phyloP scores from a whole-genome alignment of 2,113 vertebrate species.

The Vulpes vulpes region DNA sequence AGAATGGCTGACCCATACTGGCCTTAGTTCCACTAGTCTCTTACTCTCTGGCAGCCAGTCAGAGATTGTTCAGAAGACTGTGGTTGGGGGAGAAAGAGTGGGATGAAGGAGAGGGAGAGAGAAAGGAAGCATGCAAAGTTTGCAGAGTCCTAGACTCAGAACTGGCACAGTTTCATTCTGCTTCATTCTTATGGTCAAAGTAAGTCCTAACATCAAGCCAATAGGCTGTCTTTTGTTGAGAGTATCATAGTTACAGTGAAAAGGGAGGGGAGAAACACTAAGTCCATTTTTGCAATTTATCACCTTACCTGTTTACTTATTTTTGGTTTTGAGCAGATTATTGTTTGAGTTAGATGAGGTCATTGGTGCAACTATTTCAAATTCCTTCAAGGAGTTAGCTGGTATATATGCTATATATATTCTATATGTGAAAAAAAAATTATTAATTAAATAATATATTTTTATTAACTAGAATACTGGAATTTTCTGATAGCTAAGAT shows the following conservation, averaged over 20 bases:
- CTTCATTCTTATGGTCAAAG: not conserved
- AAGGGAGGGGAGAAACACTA: not conserved
- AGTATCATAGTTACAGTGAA: not conserved
- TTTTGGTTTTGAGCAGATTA: not conserved
- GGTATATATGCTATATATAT: constrained; percentile 20
- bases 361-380: constrained; percentile 37
- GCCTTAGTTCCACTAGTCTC: not conserved
- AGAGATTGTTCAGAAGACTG: not conserved
- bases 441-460: constrained; percentile 14
- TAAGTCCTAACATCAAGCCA: not conserved
- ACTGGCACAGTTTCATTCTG: not conserved
- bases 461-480: not conserved
- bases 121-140: not conserved
- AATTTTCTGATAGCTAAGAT: constrained; percentile 55
- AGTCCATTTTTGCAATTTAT: not conserved
- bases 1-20: not conserved
- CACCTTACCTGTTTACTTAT: constrained; percentile 5
- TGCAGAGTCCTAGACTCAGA: not conserved
- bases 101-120: not conserved
- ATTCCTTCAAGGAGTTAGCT: constrained; percentile 50
- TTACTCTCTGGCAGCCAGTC: not conserved
- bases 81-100: no score
- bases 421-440: not conserved
- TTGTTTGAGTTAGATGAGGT: not conserved
- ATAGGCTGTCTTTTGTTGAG: not conserved